phyloP scores from a whole-genome alignment of 2,113 vertebrate genomes.

The Micronycteris hirsuta region DNA sequence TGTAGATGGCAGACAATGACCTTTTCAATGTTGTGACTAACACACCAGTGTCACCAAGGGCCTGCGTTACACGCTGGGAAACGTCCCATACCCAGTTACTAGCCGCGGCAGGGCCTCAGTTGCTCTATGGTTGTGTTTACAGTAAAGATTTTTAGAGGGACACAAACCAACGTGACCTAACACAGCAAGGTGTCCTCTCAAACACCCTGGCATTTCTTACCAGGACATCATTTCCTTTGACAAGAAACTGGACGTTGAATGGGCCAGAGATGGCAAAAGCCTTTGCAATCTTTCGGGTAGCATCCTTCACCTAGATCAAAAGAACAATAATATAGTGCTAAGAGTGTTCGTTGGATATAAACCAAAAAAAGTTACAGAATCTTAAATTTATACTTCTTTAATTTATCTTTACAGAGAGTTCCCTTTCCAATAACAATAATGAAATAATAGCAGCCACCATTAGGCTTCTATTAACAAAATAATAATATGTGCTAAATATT shows the following conservation, averaged over 20 bases:
- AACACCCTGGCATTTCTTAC: constrained; percentile 78
- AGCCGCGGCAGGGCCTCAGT: background rate
- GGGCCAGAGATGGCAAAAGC: constrained; percentile 96
- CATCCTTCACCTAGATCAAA: constrained; percentile 87
- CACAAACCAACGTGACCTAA: background rate
- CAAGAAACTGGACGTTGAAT: constrained; percentile 96
- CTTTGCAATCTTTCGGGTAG: constrained; percentile 91
- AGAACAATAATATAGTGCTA: background rate
- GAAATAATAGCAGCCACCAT: background rate
- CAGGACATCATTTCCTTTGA: constrained; percentile 94
- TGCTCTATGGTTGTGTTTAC: background rate
- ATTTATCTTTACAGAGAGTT: background rate
- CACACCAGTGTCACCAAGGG: background rate
- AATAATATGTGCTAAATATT: background rate
- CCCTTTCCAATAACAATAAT: background rate
- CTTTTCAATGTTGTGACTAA: constrained; percentile 18
- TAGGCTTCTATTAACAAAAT: background rate
- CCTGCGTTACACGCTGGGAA: background rate
- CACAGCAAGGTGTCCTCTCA: background rate
- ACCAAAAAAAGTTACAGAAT: background rate
- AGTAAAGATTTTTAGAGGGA: background rate
- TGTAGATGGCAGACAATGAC: background rate
- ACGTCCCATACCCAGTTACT: background rate
- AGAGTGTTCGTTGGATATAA: background rate
- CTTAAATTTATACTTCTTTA: background rate